Evolutionary conservation across 2,113 vertebrate genomes (phyloP).

Genomic region (Pantherophis guttatus): DNA sequence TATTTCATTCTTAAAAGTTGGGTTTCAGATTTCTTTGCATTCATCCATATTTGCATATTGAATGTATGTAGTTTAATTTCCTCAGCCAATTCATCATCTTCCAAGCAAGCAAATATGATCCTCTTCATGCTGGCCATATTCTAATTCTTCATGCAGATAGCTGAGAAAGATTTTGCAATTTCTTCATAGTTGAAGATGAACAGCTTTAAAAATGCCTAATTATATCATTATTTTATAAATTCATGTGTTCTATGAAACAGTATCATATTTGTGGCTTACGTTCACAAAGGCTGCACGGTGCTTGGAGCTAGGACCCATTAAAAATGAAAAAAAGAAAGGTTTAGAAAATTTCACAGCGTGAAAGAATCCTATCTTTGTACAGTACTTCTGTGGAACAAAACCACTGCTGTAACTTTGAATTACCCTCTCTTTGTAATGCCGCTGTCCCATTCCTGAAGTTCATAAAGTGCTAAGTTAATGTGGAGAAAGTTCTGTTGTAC

Average conservation of each 20-base stretch:
- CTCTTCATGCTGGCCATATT: background rate
- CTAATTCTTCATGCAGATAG: background rate
- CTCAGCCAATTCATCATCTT: background rate
- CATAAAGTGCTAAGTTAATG: constrained; percentile 46
- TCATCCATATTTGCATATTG: background rate
- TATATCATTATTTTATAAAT: background rate
- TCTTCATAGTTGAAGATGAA: background rate
- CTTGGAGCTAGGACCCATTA: background rate
- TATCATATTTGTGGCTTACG: background rate
- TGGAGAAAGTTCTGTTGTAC: constrained; percentile 52
- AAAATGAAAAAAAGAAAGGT: background rate
- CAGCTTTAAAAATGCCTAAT: background rate
- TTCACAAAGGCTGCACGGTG: background rate
- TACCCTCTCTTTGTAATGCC: constrained; percentile 19
- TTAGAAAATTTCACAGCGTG: background rate
- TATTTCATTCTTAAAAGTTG: background rate
- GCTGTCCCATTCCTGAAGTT: constrained; percentile 25
- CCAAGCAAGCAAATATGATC: background rate
- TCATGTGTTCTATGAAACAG: background rate
- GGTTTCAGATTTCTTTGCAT: background rate
- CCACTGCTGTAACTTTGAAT: constrained; percentile 28
- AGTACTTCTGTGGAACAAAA: rapidly evolving
- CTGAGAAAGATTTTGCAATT: background rate
- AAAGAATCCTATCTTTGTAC: constrained; percentile 17
- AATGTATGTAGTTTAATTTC: background rate